phyloP scores from a whole-genome alignment of 1,140 invertebrate species.

The Vanessa tameamea region DNA sequence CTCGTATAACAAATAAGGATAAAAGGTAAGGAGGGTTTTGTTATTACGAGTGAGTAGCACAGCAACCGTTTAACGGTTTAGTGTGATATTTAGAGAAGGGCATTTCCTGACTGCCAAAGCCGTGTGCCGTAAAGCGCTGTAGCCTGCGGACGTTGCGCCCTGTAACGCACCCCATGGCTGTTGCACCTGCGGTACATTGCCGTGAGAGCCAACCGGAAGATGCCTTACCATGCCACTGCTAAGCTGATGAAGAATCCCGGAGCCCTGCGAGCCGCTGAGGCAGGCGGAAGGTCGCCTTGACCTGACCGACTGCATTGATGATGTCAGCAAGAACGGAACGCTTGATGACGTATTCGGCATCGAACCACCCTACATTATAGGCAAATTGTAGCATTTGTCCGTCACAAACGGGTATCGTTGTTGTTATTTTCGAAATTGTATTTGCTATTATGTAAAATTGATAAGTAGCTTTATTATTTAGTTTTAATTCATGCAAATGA shows the following conservation, averaged over 20 bases:
- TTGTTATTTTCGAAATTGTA: constrained; percentile 26
- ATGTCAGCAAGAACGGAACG: constrained; percentile 90
- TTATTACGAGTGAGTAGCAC: constrained; percentile 19
- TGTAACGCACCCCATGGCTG: constrained; percentile 84
- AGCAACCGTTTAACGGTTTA: constrained; percentile 67
- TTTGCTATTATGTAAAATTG: neutral
- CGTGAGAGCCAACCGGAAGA: constrained; percentile 78
- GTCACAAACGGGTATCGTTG: neutral
- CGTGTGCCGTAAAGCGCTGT: constrained; percentile 65
- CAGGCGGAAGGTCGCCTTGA: constrained; percentile 88
- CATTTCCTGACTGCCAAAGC: constrained; percentile 89
- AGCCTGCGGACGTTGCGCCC: constrained; percentile 82
- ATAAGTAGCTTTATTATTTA: neutral
- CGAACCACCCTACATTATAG: constrained; percentile 85
- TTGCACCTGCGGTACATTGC: constrained; percentile 82
- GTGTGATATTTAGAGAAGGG: constrained; percentile 82
- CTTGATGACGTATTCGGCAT: constrained; percentile 94
- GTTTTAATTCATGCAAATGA: constrained; percentile 5
- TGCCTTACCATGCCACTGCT: constrained; percentile 85
- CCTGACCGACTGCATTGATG: constrained; percentile 90
- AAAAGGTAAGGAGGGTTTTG: constrained; percentile 3
- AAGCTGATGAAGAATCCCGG: constrained; percentile 89
- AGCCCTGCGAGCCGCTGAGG: constrained; percentile 84
- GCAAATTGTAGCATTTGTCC: neutral
- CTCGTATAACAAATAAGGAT: constrained; percentile 5